Evolutionary conservation across 2,888 invertebrate species (phyloP).

Genomic region (Lumbricus terrestris): DNA sequence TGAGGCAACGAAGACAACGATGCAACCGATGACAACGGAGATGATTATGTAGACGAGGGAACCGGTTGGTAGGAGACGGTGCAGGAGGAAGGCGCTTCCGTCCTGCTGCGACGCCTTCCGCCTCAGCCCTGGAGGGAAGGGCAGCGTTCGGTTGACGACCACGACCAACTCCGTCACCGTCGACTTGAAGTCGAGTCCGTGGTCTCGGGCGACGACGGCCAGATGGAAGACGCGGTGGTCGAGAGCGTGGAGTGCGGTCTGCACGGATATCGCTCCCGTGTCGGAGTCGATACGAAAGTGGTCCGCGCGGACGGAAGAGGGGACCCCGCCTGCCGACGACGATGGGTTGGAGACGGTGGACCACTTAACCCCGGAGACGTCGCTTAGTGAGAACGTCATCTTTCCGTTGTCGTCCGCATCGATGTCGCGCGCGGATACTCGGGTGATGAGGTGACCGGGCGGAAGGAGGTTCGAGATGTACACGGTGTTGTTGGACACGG

Average conservation of each 20-base stretch:
- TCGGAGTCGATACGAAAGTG: constrained; percentile 21
- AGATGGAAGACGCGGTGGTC: background rate
- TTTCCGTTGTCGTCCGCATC: constrained; percentile 26
- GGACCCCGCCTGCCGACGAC: too few relatives aligned
- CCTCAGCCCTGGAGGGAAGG: background rate
- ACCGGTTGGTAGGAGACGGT: constrained; percentile 15
- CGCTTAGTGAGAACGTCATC: constrained; percentile 15
- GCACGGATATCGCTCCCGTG: constrained; percentile 18
- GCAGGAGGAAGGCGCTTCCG: constrained; percentile 14
- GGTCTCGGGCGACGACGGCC: constrained; percentile 20
- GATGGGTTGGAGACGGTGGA: background rate
- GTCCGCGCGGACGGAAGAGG: background rate
- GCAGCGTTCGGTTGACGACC: background rate
- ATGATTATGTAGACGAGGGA: constrained; percentile 22
- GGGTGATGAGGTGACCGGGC: constrained; percentile 15
- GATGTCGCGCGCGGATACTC: constrained; percentile 17
- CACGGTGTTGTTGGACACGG: constrained; percentile 33
- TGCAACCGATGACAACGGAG: constrained; percentile 14
- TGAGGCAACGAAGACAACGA: constrained; percentile 21
- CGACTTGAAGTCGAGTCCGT: constrained; percentile 15
- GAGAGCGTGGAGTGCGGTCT: background rate
- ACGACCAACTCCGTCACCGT: constrained; percentile 18
- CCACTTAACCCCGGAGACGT: background rate
- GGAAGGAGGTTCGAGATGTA: constrained; percentile 26
- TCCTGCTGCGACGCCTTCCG: background rate